These are phyloP conservation scores for Orchesellides sinensis DNA, from an alignment of 2,888 invertebrate species.

Conservation along the genomic window DNA sequence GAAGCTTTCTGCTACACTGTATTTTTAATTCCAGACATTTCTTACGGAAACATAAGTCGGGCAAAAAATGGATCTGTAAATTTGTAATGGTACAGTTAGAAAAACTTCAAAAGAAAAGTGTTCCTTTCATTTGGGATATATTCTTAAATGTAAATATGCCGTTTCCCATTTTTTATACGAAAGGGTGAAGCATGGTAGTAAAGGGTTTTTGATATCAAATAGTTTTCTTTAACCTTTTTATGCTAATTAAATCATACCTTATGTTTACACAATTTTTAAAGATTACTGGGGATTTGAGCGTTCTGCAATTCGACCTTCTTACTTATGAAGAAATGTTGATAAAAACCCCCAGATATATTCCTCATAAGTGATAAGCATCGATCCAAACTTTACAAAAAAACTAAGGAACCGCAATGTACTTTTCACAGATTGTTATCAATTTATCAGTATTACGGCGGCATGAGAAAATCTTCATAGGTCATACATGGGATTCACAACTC, in stretches of 20 bases:
- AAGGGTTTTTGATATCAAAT: neutral
- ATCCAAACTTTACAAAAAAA: neutral
- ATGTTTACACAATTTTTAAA: too few relatives aligned
- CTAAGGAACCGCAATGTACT: slow-evolving; percentile 34
- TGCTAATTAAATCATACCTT: slow-evolving; percentile 3
- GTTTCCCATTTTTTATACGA: neutral
- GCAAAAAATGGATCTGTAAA: neutral
- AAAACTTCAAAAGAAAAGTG: neutral
- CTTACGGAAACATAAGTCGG: neutral
- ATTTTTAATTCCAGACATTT: neutral
- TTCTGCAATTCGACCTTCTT: neutral
- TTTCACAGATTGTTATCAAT: slow-evolving; percentile 11
- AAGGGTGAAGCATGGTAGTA: neutral
- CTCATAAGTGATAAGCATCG: too few relatives aligned
- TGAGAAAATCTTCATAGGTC: slow-evolving; percentile 36
- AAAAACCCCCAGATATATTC: too few relatives aligned
- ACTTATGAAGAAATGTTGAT: neutral
- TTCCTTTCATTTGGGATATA: neutral
- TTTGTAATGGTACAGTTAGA: neutral
- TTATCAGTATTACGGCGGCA: too few relatives aligned
- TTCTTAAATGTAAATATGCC: neutral
- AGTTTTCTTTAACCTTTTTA: neutral
- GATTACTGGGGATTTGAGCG: neutral
- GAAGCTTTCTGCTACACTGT: neutral
- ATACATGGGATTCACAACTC: slow-evolving; percentile 16